Evolutionary conservation across 2,797 vertebrate species (phyloP).

Genomic region (Muscicapa striata): DNA sequence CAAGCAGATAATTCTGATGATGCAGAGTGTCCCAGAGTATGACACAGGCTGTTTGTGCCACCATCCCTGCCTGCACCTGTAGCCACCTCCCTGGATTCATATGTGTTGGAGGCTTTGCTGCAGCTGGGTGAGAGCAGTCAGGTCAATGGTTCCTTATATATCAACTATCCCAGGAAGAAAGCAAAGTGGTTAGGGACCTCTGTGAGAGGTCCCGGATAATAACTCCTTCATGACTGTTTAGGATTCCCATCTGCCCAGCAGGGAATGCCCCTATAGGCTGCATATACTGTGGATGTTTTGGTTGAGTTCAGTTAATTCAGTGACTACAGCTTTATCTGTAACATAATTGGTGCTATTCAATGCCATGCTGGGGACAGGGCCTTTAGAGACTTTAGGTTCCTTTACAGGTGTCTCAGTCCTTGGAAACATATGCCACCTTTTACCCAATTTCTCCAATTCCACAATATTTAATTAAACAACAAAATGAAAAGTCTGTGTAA

Average conservation of each 20-base stretch:
- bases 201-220: neutral
- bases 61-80: neutral
- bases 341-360: neutral
- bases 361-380: neutral
- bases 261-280: neutral
- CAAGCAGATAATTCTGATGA: neutral
- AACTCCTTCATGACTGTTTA: neutral
- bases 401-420: neutral
- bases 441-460: neutral
- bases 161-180: neutral
- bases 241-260: neutral
- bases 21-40: neutral
- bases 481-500: neutral
- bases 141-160: neutral
- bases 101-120: neutral
- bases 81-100: neutral
- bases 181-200: neutral
- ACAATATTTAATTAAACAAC: neutral
- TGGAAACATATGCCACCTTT: neutral
- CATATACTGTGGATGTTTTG: neutral
- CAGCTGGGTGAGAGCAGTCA: neutral
- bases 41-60: neutral
- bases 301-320: neutral
- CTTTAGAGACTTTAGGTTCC: neutral
- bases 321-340: neutral